Evolutionary conservation across 2,113 vertebrate genomes (phyloP).

Genomic region (Psettodes erumei): DNA sequence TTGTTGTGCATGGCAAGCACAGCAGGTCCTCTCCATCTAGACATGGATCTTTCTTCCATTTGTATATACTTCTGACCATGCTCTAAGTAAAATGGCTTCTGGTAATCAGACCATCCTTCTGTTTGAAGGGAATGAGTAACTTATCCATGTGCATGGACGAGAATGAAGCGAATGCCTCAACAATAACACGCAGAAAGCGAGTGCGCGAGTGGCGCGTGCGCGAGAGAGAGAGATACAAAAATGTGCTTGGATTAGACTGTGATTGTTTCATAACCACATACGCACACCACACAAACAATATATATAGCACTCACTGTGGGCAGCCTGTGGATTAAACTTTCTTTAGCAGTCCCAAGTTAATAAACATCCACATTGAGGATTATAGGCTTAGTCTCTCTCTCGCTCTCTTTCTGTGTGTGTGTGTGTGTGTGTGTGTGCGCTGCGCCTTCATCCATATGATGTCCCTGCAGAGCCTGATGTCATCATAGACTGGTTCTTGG

Average conservation of each 20-base stretch:
- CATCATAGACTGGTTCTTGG: conserved; percentile 1
- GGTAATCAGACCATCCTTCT: not conserved
- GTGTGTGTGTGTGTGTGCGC: not conserved
- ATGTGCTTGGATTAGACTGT: conserved; percentile 17
- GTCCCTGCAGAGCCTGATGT: conserved; percentile 3
- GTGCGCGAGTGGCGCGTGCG: too few species aligned
- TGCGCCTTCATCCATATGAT: conserved; percentile 23
- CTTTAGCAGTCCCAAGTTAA: conserved; percentile 30
- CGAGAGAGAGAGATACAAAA: not conserved
- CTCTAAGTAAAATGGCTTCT: not conserved
- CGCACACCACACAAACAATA: conserved; percentile 24
- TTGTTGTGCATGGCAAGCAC: not conserved
- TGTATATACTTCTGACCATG: not conserved
- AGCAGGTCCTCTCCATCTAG: conserved; percentile 9
- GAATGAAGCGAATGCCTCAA: not conserved
- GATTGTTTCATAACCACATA: conserved; percentile 20
- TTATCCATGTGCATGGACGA: not conserved
- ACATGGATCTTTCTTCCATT: conserved; percentile 28
- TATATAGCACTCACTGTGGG: conserved; percentile 28
- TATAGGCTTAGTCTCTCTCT: conserved; percentile 45
- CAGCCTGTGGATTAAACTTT: conserved; percentile 55
- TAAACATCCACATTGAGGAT: conserved; percentile 49
- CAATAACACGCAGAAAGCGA: not conserved
- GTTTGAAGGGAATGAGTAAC: not conserved
- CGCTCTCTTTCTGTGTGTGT: not conserved